phyloP scores from a whole-genome alignment of 1,140 invertebrate genomes.

The Hormaphis cornu region DNA sequence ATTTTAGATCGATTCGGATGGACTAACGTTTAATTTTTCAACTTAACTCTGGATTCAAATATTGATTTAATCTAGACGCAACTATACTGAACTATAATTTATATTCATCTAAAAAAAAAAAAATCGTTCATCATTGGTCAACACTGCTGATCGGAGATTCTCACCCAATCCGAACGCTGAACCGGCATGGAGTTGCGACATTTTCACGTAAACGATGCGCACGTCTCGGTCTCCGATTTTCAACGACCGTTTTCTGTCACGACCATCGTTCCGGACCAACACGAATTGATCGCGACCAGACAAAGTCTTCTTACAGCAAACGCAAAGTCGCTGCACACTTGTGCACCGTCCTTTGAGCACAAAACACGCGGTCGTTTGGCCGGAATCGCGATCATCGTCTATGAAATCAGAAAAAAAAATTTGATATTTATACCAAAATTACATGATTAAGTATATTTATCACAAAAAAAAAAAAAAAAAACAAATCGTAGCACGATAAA shows the following conservation, averaged over 20 bases:
- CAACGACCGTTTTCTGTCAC: not conserved
- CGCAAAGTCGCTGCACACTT: not conserved
- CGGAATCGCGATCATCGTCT: not conserved
- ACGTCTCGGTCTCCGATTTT: not conserved
- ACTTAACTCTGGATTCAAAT: no score
- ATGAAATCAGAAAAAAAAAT: not conserved
- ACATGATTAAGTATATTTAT: no score
- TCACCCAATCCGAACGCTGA: constrained; percentile 2
- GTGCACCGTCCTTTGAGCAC: not conserved
- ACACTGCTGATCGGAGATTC: not conserved
- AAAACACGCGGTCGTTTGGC: not conserved
- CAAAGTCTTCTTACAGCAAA: not conserved
- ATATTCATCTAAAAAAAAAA: not conserved
- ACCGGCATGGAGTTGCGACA: not conserved
- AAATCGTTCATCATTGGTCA: not conserved
- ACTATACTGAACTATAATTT: not conserved
- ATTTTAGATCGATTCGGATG: no score
- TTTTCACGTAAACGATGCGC: not conserved
- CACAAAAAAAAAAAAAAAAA: no score
- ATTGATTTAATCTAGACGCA: no score
- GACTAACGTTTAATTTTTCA: no score
- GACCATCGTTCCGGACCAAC: not conserved
- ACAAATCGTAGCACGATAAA: no score
- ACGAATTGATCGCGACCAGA: not conserved
- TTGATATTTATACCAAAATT: no score